These are phyloP conservation scores for Monochamus saltuarius DNA, from an alignment of 1,140 invertebrate genomes.

Conservation along the genomic window DNA sequence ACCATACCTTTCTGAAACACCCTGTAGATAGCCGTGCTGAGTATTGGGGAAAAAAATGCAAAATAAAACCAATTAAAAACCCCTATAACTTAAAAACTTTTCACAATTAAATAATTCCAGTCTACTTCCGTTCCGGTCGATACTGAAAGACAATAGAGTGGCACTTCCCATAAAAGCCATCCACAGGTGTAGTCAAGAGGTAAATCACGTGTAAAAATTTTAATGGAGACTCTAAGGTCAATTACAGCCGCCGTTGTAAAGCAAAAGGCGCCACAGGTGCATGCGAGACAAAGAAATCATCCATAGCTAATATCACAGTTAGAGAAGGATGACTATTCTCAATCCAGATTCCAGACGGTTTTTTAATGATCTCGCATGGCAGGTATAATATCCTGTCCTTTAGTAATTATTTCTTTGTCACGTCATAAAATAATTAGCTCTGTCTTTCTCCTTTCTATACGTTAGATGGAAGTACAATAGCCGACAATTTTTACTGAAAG, in stretches of 20 bases:
- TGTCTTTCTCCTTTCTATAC: too few relatives aligned
- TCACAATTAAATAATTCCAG: too few relatives aligned
- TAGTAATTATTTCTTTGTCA: slow-evolving; percentile 41
- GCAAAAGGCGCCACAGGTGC: slow-evolving; percentile 19
- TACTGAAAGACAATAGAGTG: too few relatives aligned
- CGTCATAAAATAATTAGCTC: slow-evolving; percentile 33
- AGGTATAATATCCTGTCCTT: slow-evolving; percentile 35
- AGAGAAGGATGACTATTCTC: slow-evolving; percentile 1
- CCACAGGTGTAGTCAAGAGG: slow-evolving; percentile 9
- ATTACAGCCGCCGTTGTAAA: neutral
- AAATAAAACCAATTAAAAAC: too few relatives aligned
- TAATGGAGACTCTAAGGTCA: slow-evolving; percentile 15
- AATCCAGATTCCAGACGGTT: slow-evolving; percentile 40
- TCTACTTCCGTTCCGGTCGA: too few relatives aligned
- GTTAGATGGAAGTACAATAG: too few relatives aligned
- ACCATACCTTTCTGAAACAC: too few relatives aligned
- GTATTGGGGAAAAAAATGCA: too few relatives aligned
- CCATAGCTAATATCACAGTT: slow-evolving; percentile 12
- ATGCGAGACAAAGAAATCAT: slow-evolving; percentile 12
- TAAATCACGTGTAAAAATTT: slow-evolving; percentile 34
- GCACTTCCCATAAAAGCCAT: neutral
- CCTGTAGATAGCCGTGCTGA: too few relatives aligned
- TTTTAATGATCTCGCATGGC: slow-evolving; percentile 33
- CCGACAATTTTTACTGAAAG: too few relatives aligned
- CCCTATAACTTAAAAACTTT: too few relatives aligned